A percentile compares a stretch with the other conserved stretches of the same genome.
phyloP scores from a whole-genome alignment of 2,888 invertebrate genomes.

The Phengaris arion region DNA sequence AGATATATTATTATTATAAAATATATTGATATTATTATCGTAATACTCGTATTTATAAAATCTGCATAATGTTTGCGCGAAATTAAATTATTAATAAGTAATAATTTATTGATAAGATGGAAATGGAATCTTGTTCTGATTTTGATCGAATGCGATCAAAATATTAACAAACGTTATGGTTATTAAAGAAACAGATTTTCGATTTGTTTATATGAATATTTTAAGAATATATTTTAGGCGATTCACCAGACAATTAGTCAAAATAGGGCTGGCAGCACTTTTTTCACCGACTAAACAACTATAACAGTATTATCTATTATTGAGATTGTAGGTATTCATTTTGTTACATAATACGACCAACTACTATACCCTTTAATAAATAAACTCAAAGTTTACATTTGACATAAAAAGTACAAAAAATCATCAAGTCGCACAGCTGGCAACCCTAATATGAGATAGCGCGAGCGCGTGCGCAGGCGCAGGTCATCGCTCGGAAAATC shows the following conservation, averaged over 20 bases:
- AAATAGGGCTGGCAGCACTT: background rate
- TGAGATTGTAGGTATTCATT: background rate
- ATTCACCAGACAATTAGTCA: background rate
- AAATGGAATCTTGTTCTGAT: background rate
- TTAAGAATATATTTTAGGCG: background rate
- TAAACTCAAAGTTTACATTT: background rate
- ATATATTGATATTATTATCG: no score
- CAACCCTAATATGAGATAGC: conserved; percentile 14
- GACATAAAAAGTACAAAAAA: background rate
- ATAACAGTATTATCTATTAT: background rate
- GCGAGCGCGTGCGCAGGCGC: conserved; percentile 28
- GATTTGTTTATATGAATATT: conserved; percentile 13
- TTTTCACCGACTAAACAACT: background rate
- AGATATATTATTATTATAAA: no score
- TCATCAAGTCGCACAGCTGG: background rate
- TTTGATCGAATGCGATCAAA: background rate
- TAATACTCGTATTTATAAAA: background rate
- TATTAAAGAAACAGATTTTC: background rate
- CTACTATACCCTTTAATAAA: background rate
- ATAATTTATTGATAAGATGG: background rate
- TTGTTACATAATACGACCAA: background rate
- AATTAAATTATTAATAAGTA: background rate
- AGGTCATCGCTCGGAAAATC: conserved; percentile 58
- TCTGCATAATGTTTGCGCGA: background rate
- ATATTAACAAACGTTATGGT: conserved; percentile 1